These are phyloP conservation scores for Brachionus paranguensis DNA, from an alignment of 1,140 invertebrate genomes.

Conservation along the genomic window DNA sequence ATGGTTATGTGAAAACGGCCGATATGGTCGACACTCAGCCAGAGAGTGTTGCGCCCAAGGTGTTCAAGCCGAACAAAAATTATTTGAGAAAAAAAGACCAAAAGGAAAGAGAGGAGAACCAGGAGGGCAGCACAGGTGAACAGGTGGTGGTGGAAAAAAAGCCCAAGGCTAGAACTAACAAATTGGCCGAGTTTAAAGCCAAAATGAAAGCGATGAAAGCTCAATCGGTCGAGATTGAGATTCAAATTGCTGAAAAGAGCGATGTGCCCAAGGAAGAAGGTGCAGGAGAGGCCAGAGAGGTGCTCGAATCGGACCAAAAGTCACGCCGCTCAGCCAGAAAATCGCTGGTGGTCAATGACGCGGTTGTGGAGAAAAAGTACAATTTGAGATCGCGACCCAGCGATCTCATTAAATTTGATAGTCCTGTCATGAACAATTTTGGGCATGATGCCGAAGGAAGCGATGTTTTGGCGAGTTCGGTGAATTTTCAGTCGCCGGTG, in stretches of 20 bases:
- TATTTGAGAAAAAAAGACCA: slow-evolving; percentile 36
- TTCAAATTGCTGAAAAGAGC: neutral
- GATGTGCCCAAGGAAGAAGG: neutral
- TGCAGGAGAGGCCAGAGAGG: neutral
- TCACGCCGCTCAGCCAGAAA: neutral
- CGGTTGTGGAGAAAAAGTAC: neutral
- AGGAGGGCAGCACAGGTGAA: neutral
- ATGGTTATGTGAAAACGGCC: neutral
- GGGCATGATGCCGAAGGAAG: neutral
- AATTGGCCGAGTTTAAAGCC: slow-evolving; percentile 21
- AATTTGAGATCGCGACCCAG: slow-evolving; percentile 35
- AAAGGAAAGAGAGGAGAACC: neutral
- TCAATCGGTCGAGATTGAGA: neutral
- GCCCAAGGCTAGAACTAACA: neutral
- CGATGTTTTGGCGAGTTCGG: neutral
- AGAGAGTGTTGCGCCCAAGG: neutral
- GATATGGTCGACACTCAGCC: neutral
- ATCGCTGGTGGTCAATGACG: neutral
- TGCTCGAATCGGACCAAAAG: neutral
- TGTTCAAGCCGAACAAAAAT: neutral
- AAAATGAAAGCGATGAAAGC: slow-evolving; percentile 32
- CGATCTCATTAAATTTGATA: slow-evolving; percentile 36
- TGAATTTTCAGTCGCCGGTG: neutral
- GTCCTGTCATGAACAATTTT: neutral
- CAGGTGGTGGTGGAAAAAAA: neutral